phyloP scores from a whole-genome alignment of 2,113 vertebrate species.

The Suncus etruscus region DNA sequence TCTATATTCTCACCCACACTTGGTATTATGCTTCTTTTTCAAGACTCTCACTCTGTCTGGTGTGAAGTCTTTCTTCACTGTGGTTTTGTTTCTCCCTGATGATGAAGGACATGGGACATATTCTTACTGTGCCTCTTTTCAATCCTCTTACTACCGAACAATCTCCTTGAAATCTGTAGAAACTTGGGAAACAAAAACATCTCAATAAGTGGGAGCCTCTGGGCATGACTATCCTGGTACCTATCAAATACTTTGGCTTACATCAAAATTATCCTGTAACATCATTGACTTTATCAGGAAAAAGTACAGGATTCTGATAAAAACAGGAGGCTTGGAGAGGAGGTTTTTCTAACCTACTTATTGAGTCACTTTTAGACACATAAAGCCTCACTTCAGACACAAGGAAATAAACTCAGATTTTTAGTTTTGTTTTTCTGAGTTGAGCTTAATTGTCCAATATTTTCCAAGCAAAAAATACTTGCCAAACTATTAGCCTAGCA shows the following conservation, averaged over 20 bases:
- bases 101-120: neutral
- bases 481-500: constrained; percentile 52
- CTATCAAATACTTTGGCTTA: neutral
- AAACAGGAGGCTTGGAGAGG: constrained; percentile 32
- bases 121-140: constrained; percentile 13
- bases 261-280: neutral
- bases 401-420: constrained; percentile 18
- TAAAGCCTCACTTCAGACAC: neutral
- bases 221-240: neutral
- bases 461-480: constrained; percentile 55
- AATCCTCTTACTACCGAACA: neutral
- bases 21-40: constrained; percentile 37
- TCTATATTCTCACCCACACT: neutral
- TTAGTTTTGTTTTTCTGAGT: constrained; percentile 65
- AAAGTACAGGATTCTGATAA: constrained; percentile 22
- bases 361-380: neutral
- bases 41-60: neutral
- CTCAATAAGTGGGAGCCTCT: neutral
- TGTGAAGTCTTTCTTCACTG: neutral
- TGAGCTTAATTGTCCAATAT: constrained; percentile 65
- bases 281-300: constrained; percentile 43
- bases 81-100: neutral
- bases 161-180: constrained; percentile 43
- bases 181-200: neutral
- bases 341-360: neutral